Base-by-base conservation (phyloP, 2,797 vertebrate species). In the Acomys russatus region DNA sequence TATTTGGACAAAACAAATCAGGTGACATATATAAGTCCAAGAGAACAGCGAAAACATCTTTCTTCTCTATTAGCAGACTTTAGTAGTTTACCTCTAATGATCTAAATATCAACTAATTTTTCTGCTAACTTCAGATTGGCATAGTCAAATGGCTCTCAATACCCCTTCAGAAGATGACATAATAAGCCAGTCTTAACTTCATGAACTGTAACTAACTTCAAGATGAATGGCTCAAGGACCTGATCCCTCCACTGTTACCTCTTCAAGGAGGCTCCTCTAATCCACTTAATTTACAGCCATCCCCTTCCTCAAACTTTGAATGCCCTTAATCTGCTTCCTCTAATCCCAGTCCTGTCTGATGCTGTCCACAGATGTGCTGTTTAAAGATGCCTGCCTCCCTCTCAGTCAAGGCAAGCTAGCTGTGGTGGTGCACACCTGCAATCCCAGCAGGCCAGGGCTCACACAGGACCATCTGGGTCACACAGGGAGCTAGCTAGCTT, bases 71-170 rank as follows among this genome's bases (percentile, higher is more conserved):
- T 1, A 92, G 49, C 82, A 84, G 82, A 68, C 64, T 54, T 56
- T 85, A 51, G 49, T 4, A 76, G n/a, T 79, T 90, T 91, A 92
- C 33, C 23, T 70, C 70, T 88, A 85, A 92, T 70, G 63, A 94
- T 35, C 33, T 95, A 87, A 79, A 56, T 66, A 54, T 78, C 76
- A 90, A 88, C 73, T 88, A 94, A 91, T 28, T 54, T 84, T 90
- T 82, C 79, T 84, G 76, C 79, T 83, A 88, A 95, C 38, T 93
- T 90, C 71, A 92, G 73, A 85, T 70, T 93, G 73, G 70, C 68
- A 85, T 85, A 54, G 71, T 25, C 33, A 51, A 59, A 78, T 3
- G 28, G 15, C 59, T 76, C 91, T 80, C 73, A 89, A 95, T 25
- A 74, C 7, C 33, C 74, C 93, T 63, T 44, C 10, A 91, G 64